phyloP scores from a whole-genome alignment of 2,113 vertebrate species.

The Hypanus sabinus region DNA sequence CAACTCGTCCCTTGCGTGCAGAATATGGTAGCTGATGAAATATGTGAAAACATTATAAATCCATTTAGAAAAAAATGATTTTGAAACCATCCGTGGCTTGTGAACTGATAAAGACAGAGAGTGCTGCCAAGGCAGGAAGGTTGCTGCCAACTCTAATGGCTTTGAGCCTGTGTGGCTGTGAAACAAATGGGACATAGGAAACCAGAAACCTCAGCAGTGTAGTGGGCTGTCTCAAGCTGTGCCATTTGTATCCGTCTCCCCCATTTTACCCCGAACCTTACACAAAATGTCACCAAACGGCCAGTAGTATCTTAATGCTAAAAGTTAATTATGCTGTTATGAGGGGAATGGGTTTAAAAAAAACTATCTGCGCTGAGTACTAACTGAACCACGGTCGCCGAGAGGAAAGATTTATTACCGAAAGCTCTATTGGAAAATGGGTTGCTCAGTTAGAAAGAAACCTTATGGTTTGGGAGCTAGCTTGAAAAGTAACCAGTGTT shows the following conservation, averaged over 20 bases:
- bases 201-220: background rate
- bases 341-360: background rate
- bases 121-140: background rate
- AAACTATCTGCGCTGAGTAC: background rate
- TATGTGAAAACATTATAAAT: constrained; percentile 35
- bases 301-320: background rate
- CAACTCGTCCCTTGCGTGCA: background rate
- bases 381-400: background rate
- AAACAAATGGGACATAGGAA: constrained; percentile 21
- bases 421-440: background rate
- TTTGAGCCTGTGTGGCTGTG: background rate
- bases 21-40: constrained; percentile 2
- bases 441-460: constrained; percentile 20
- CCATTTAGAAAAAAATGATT: constrained; percentile 34
- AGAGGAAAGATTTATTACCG: constrained; percentile 1
- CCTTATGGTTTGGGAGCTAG: background rate
- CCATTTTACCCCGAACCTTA: background rate
- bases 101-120: constrained; percentile 24
- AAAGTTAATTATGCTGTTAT: background rate
- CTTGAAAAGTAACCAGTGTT: background rate
- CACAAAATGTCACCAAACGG: background rate
- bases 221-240: background rate
- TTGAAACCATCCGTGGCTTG: constrained; percentile 36
- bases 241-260: background rate
- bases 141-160: constrained; percentile 19